These are phyloP conservation scores for Anneissia japonica DNA, from an alignment of 35 echinoderm and acorn worm genomes.

Conservation along the genomic window DNA sequence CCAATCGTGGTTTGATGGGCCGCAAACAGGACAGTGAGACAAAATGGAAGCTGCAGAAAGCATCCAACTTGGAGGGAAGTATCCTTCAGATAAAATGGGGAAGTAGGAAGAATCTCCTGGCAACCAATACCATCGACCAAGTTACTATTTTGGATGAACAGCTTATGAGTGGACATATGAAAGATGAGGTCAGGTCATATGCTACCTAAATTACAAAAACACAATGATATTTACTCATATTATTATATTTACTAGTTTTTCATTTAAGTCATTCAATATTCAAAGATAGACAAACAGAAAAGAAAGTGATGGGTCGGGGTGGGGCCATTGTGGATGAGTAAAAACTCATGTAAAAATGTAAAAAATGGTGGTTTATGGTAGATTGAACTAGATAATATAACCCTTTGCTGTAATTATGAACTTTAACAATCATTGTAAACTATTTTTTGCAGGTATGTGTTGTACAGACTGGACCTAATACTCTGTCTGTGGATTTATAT, in stretches of 20 bases:
- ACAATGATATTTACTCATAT: not conserved
- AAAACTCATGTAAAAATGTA: too few species aligned
- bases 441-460: constrained; percentile 46
- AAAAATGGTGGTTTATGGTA: too few species aligned
- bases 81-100: constrained; percentile 86
- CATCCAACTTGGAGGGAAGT: constrained; percentile 59
- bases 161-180: constrained; percentile 81
- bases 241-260: not conserved
- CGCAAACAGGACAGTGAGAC: constrained; percentile 75
- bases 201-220: not conserved
- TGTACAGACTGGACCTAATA: constrained; percentile 79
- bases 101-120: constrained; percentile 47
- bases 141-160: constrained; percentile 58
- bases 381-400: too few species aligned
- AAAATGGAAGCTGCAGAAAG: constrained; percentile 85
- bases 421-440: too few species aligned
- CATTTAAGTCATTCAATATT: not conserved
- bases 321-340: too few species aligned
- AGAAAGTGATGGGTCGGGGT: not conserved
- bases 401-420: too few species aligned
- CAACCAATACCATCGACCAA: constrained; percentile 46
- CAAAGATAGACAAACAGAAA: not conserved
- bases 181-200: constrained; percentile 46
- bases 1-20: constrained; percentile 33
- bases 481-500: constrained; percentile 65